A percentile compares a stretch with the other conserved stretches of the same genome.
Conservation (phyloP, 2,113 vertebrate genomes). For the Myotis yumanensis region DNA sequence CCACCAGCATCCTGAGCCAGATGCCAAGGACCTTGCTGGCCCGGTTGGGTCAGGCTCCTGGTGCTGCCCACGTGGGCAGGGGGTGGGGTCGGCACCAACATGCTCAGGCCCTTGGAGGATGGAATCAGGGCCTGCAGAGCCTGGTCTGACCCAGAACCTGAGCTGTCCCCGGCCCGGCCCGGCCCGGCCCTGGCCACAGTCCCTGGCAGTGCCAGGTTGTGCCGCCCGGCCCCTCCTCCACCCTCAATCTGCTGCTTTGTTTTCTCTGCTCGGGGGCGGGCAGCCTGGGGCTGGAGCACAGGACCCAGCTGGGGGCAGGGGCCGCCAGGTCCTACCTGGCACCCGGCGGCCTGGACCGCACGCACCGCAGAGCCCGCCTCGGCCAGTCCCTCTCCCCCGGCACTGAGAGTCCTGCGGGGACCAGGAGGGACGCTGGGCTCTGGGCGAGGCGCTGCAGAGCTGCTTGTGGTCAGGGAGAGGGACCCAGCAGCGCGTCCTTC, state of each 20-base stretch:
- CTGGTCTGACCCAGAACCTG: background rate
- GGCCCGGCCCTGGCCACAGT: background rate
- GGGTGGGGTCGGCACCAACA: accelerated
- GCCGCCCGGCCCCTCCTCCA: background rate
- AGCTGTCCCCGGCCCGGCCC: background rate
- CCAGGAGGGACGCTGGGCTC: background rate
- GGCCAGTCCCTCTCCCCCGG: background rate
- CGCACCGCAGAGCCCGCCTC: no score
- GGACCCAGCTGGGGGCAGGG: background rate
- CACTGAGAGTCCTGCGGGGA: background rate
- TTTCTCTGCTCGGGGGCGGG: background rate
- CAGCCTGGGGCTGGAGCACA: background rate
- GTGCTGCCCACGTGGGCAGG: background rate
- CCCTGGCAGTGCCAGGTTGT: background rate
- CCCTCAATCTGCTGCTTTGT: slow-evolving; percentile 25
- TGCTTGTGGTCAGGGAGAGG: background rate
- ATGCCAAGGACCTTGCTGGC: accelerated
- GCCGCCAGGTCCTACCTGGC: background rate
- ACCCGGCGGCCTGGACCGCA: no score
- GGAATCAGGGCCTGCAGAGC: background rate
- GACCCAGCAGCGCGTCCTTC: no score
- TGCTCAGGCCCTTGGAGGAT: accelerated
- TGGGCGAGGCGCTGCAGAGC: background rate
- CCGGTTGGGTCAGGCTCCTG: background rate
- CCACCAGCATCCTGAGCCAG: accelerated